Percentiles rank a stretch among this genome's conserved stretches.
phyloP scores from a whole-genome alignment of 1,140 invertebrate genomes.

The Lordiphosa stackelbergi region DNA sequence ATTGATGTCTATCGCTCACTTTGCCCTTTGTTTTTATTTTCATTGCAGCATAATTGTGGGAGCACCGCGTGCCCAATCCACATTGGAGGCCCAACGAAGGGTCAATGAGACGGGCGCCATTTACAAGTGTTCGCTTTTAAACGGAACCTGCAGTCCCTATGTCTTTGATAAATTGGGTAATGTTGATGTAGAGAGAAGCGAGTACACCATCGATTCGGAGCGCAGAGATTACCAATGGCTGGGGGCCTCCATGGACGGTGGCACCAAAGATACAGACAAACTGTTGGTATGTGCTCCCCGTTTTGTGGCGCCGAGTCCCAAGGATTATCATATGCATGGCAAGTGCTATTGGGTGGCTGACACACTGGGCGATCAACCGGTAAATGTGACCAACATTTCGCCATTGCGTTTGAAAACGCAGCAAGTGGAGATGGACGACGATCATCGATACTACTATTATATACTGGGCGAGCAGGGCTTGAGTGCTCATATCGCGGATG shows the following conservation, averaged over 20 bases:
- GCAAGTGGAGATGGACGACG: slow-evolving; percentile 36
- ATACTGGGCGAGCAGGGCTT: slow-evolving; percentile 79
- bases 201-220: slow-evolving; percentile 60
- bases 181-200: slow-evolving; percentile 16
- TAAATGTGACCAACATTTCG: slow-evolving; percentile 54
- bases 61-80: slow-evolving; percentile 72
- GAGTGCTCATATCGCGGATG: slow-evolving; percentile 78
- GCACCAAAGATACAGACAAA: slow-evolving; percentile 57
- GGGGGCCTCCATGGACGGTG: slow-evolving; percentile 73
- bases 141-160: slow-evolving; percentile 55
- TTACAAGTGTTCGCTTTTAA: slow-evolving; percentile 57
- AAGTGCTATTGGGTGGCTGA: slow-evolving; percentile 77
- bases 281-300: slow-evolving; percentile 71
- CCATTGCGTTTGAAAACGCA: slow-evolving; percentile 49
- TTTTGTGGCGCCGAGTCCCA: slow-evolving; percentile 43
- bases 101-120: slow-evolving; percentile 73
- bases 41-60: slow-evolving; percentile 65
- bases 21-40: too few species aligned
- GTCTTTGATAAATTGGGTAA: slow-evolving; percentile 61
- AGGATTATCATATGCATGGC: slow-evolving; percentile 77
- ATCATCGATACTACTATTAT: slow-evolving; percentile 75
- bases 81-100: slow-evolving; percentile 60
- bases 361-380: slow-evolving; percentile 52
- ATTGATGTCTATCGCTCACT: too few species aligned
- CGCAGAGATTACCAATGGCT: slow-evolving; percentile 69